Base-by-base conservation (phyloP, 2,113 vertebrate species). In the Bagarius yarrelli region DNA sequence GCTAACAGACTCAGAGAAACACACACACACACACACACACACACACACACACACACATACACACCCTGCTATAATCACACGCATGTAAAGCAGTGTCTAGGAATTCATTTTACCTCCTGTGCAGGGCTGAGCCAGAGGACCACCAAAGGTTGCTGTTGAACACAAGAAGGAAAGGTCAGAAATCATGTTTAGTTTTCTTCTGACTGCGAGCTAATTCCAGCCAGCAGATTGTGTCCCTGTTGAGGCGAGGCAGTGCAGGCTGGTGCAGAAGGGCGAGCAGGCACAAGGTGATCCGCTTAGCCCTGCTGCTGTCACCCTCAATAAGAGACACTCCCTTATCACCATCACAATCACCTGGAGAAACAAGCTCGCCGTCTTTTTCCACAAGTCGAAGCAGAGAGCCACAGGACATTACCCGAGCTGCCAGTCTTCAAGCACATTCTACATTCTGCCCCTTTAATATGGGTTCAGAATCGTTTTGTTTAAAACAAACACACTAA, bases 131-230 rank as follows among this genome's bases (percentile, higher is more conserved):
- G 81, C 83, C 75, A 85, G 85, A 79, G 81, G 89, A 89, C 88
- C 89, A 88, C 88, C 89, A 92, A 93, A 93, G 92, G 91, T 93
- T 89, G 91, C 88, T 91, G 90, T 93, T 90, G 90, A 92, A 93
- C 92, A 92, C 89, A 88, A 88, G 89, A 93, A 90, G 88, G 89
- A 93, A 93, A 93, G 93, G 92, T 93, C 92, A 92, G 90, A 90
- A 92, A 93, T 92, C 91, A 91, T 92, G 93, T 93, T 93, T 92
- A 89, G 91, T 93, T 91, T 92, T 93, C 88, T 90, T 84, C 86
- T 67, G 89, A 89, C 91, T 85, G 87, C 73, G 90, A 91, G 88
- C 89, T 91, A 91, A 93, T 92, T 92, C 89, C 89, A 88, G 87
- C 88, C 83, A 88, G 91, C 91, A 91, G 90, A 92, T 91, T 91